These are phyloP conservation scores for Psix sp. DNA, from an alignment of 1,140 invertebrate species.

Conservation along the genomic window DNA sequence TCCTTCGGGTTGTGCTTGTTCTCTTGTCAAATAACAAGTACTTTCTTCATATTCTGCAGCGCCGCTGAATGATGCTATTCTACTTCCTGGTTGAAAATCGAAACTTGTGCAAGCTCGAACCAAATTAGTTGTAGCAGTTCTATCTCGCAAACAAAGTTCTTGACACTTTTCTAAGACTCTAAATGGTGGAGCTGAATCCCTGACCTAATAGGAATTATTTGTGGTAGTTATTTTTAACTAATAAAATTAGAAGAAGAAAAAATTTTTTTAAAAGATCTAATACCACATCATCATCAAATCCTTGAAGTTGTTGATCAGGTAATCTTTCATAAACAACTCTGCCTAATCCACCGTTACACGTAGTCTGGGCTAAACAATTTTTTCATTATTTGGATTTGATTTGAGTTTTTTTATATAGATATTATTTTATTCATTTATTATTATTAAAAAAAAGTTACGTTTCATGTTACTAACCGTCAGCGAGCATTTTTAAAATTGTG, in stretches of 20 bases:
- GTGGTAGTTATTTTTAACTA: too few species aligned
- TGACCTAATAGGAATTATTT: slow-evolving; percentile 79
- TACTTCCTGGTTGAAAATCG: slow-evolving; percentile 91
- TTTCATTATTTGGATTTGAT: slow-evolving; percentile 32
- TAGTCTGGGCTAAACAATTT: slow-evolving; percentile 85
- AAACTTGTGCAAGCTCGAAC: slow-evolving; percentile 89
- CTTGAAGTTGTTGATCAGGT: slow-evolving; percentile 91
- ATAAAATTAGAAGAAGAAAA: slow-evolving; percentile 41
- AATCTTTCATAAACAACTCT: slow-evolving; percentile 91
- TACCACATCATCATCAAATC: slow-evolving; percentile 91
- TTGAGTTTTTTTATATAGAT: too few species aligned
- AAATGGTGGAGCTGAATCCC: slow-evolving; percentile 88
- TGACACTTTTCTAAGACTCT: slow-evolving; percentile 91
- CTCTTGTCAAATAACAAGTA: slow-evolving; percentile 90
- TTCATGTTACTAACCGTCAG: slow-evolving; percentile 82
- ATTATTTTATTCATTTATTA: too few species aligned
- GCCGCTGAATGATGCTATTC: slow-evolving; percentile 87
- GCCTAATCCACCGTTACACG: slow-evolving; percentile 90
- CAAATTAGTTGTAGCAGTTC: slow-evolving; percentile 87
- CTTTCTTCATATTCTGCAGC: slow-evolving; percentile 92
- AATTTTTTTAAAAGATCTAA: neutral
- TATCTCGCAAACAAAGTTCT: slow-evolving; percentile 89
- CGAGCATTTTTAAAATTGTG: slow-evolving; percentile 88
- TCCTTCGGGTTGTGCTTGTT: slow-evolving; percentile 90
- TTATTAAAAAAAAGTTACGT: slow-evolving; percentile 6